A percentile compares a stretch with the other conserved stretches of the same genome.
Conservation (phyloP, 1,140 invertebrate species). For the Hyphantria cunea region DNA sequence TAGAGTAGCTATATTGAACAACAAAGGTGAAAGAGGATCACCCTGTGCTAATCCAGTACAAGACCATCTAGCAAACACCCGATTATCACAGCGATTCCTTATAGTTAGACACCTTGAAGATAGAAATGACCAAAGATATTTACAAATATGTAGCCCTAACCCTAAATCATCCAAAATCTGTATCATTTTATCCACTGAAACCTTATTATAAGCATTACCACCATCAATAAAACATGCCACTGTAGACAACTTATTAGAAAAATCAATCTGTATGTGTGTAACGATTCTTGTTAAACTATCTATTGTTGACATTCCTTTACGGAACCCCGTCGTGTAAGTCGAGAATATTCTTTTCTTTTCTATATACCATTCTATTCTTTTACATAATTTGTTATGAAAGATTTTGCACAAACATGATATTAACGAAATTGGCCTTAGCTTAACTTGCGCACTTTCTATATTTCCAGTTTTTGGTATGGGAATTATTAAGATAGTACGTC, state of each 20-base stretch:
- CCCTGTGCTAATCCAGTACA: background rate
- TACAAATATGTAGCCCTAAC: background rate
- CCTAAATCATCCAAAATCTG: background rate
- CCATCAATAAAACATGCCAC: background rate
- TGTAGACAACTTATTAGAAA: background rate
- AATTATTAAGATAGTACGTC: background rate
- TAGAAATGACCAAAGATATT: background rate
- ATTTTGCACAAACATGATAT: too few species aligned
- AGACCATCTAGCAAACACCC: background rate
- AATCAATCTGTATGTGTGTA: background rate
- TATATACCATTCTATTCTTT: too few species aligned
- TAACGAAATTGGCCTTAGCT: constrained; percentile 25
- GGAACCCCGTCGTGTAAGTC: background rate
- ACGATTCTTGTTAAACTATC: background rate
- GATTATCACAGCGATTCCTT: background rate
- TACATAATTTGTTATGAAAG: background rate
- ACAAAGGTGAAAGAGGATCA: constrained; percentile 8
- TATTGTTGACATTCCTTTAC: background rate
- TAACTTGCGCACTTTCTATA: background rate
- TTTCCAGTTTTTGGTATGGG: constrained; percentile 1
- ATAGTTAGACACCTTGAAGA: background rate
- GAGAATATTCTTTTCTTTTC: background rate
- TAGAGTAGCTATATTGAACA: constrained; percentile 33
- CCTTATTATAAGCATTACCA: background rate
- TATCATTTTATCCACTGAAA: constrained; percentile 11